Percentiles rank a stretch among this genome's conserved stretches.
These are phyloP conservation scores for Pavo muticus DNA, from an alignment of 2,113 vertebrate species.

Conservation along the genomic window DNA sequence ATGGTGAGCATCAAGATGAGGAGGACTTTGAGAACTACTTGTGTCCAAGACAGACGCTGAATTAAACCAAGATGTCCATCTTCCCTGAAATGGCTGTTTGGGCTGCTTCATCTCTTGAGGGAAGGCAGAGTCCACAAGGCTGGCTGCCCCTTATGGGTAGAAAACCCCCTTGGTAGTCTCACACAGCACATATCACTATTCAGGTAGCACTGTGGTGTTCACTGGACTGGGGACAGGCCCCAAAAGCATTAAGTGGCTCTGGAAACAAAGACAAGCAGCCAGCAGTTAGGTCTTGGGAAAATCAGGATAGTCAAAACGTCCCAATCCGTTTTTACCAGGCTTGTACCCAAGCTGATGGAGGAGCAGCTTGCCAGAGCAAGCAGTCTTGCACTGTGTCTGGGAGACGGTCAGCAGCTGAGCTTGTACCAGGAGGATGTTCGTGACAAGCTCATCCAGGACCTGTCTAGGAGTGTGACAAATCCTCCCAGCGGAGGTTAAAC, in stretches of 20 bases:
- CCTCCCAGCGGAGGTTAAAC: background rate
- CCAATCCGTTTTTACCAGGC: background rate
- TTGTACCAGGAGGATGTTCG: background rate
- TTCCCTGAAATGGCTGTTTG: background rate
- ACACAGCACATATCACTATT: fast-evolving
- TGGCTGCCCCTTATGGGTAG: background rate
- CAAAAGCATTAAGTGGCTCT: background rate
- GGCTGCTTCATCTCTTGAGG: background rate
- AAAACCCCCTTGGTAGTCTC: background rate
- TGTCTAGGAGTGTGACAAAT: background rate
- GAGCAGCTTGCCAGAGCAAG: background rate
- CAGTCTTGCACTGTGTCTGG: background rate
- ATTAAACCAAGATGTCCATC: background rate
- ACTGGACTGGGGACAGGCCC: background rate
- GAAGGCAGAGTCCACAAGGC: background rate
- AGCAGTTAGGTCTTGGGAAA: background rate
- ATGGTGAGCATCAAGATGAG: fast-evolving
- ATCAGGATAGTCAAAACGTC: background rate
- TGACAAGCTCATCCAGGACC: background rate
- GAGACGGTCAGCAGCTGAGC: background rate
- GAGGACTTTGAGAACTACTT: background rate
- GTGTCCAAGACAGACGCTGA: background rate
- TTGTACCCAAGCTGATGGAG: background rate
- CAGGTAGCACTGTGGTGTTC: background rate
- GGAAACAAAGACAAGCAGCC: background rate